These are phyloP conservation scores for Drosophila prostipennis DNA, from an alignment of 2,888 invertebrate species.

Conservation along the genomic window DNA sequence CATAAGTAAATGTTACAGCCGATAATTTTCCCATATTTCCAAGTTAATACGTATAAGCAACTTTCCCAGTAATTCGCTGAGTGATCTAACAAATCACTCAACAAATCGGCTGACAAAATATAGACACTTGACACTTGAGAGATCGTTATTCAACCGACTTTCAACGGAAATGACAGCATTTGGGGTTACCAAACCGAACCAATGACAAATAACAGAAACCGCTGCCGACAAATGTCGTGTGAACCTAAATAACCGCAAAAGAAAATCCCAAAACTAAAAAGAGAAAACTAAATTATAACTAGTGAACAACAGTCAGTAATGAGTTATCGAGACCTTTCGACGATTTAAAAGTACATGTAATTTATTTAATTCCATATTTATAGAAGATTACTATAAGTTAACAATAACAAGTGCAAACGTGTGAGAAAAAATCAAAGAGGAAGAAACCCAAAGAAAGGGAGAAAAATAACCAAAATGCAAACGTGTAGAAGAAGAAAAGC, in stretches of 20 bases:
- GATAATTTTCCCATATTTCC: background rate
- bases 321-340: conserved; percentile 17
- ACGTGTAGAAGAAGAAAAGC: conserved; percentile 69
- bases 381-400: conserved; percentile 47
- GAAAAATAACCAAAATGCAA: conserved; percentile 61
- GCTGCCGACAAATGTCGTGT: conserved; percentile 61
- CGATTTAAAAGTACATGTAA: conserved; percentile 14
- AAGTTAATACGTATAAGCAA: background rate
- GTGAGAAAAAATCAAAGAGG: conserved; percentile 59
- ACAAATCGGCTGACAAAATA: conserved; percentile 22
- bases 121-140: conserved; percentile 33
- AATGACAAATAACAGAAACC: conserved; percentile 46
- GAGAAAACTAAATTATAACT: conserved; percentile 28
- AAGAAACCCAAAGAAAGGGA: conserved; percentile 16
- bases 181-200: conserved; percentile 51
- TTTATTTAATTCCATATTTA: conserved; percentile 36
- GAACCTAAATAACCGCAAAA: conserved; percentile 49
- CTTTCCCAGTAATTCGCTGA: conserved; percentile 7
- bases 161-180: conserved; percentile 69
- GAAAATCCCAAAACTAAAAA: conserved; percentile 9
- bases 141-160: conserved; percentile 56
- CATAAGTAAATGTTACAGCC: background rate
- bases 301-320: conserved; percentile 34
- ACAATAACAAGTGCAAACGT: conserved; percentile 66
- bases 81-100: conserved; percentile 23